These are phyloP conservation scores for Calliopum simillimum DNA, from an alignment of 2,888 invertebrate genomes.

Conservation along the genomic window DNA sequence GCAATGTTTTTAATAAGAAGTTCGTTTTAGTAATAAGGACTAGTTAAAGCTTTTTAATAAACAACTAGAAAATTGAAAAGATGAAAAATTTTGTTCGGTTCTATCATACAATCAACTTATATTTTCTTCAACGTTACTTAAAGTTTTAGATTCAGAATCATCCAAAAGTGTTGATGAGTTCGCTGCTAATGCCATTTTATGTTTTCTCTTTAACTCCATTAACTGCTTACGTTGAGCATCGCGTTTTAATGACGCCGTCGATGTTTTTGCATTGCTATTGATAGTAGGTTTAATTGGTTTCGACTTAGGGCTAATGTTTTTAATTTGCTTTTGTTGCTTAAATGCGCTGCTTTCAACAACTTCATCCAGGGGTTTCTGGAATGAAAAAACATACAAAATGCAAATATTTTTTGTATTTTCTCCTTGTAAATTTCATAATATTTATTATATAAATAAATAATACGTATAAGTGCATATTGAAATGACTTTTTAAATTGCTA, in stretches of 20 bases:
- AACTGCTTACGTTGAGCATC: slow-evolving; percentile 83
- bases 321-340: slow-evolving; percentile 52
- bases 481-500: no score
- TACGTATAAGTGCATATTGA: no score
- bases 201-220: slow-evolving; percentile 72
- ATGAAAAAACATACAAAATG: slow-evolving; percentile 4
- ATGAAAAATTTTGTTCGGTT: slow-evolving; percentile 20
- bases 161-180: slow-evolving; percentile 26
- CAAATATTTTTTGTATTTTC: no score
- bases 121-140: slow-evolving; percentile 2
- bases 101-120: slow-evolving; percentile 12
- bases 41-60: slow-evolving; percentile 55
- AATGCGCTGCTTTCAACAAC: slow-evolving; percentile 38
- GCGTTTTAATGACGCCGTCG: slow-evolving; percentile 70
- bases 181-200: slow-evolving; percentile 60
- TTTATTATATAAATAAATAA: no score
- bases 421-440: no score
- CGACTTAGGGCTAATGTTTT: slow-evolving; percentile 50
- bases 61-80: slow-evolving; percentile 48
- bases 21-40: slow-evolving; percentile 45
- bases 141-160: background rate
- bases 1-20: slow-evolving; percentile 4
- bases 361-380: slow-evolving; percentile 49
- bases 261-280: slow-evolving; percentile 49
- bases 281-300: slow-evolving; percentile 48